These are phyloP conservation scores for Magallana ariakensis DNA, from an alignment of 1,140 invertebrate species.

Conservation along the genomic window DNA sequence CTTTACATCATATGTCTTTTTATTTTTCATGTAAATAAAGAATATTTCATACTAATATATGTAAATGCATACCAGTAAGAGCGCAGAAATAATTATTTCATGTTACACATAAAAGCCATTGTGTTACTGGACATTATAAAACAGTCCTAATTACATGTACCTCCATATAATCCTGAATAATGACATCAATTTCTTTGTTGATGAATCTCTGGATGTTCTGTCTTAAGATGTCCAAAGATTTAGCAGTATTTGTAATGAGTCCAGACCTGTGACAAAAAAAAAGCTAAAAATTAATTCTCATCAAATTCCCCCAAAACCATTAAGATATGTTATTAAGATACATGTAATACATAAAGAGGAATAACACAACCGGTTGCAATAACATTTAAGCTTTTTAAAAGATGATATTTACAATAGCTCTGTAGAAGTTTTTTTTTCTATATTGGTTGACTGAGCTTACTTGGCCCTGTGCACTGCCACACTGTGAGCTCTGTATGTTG, in stretches of 20 bases:
- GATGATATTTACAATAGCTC: too few species aligned
- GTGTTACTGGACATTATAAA: too few species aligned
- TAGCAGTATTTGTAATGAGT: slow-evolving; percentile 83
- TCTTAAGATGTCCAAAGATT: slow-evolving; percentile 87
- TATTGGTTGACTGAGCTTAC: slow-evolving; percentile 52
- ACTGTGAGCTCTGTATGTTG: slow-evolving; percentile 71
- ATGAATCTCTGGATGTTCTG: slow-evolving; percentile 88
- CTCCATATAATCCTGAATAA: slow-evolving; percentile 88
- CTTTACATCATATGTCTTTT: too few species aligned
- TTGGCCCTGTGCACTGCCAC: slow-evolving; percentile 74
- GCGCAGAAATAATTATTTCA: too few species aligned
- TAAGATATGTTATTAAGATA: too few species aligned
- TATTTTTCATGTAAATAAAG: too few species aligned
- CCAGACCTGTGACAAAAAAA: slow-evolving; percentile 66
- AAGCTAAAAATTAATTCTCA: too few species aligned
- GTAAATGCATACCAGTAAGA: too few species aligned
- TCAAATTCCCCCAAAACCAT: background rate
- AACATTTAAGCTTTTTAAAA: too few species aligned
- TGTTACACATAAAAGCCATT: too few species aligned
- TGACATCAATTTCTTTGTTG: slow-evolving; percentile 88
- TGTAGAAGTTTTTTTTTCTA: background rate
- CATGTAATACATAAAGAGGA: too few species aligned
- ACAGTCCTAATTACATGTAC: slow-evolving; percentile 79
- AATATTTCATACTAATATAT: too few species aligned
- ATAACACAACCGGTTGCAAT: background rate